These are phyloP conservation scores for Orthosia incerta DNA, from an alignment of 2,888 invertebrate species.

Conservation along the genomic window DNA sequence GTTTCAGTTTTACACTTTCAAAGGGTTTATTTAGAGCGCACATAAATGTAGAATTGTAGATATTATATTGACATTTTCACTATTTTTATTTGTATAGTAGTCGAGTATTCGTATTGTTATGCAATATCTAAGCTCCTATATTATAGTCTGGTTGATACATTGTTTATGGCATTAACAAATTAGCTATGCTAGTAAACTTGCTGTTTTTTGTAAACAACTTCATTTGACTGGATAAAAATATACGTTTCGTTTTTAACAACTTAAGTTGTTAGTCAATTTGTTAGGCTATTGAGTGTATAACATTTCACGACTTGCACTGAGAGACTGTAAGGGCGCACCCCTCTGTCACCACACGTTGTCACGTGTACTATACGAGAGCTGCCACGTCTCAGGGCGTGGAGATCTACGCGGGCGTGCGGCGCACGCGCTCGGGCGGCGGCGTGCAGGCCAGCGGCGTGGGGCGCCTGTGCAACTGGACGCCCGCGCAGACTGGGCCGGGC, in stretches of 20 bases:
- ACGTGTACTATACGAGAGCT: background rate
- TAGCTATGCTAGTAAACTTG: background rate
- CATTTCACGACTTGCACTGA: background rate
- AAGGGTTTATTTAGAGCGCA: conserved; percentile 21
- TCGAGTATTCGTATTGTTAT: background rate
- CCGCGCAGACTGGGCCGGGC: conserved; percentile 93
- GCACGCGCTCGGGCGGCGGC: conserved; percentile 93
- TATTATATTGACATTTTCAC: background rate
- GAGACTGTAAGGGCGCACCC: no score
- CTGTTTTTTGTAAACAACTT: background rate
- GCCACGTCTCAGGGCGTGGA: conserved; percentile 91
- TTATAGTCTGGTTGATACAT: no score
- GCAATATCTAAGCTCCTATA: background rate
- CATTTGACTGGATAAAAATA: no score
- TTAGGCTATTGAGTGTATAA: background rate
- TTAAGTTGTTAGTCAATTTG: background rate
- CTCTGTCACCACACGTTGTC: background rate
- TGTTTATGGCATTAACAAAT: background rate
- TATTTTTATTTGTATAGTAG: background rate
- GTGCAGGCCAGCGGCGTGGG: conserved; percentile 95
- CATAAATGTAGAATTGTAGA: background rate
- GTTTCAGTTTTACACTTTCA: conserved; percentile 34
- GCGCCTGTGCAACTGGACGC: conserved; percentile 97
- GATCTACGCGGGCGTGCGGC: conserved; percentile 95
- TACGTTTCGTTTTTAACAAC: no score